A percentile compares a stretch with the other conserved stretches of the same genome.
Conservation (phyloP, 2,888 invertebrate genomes). For the Troides oblongomaculatus region DNA sequence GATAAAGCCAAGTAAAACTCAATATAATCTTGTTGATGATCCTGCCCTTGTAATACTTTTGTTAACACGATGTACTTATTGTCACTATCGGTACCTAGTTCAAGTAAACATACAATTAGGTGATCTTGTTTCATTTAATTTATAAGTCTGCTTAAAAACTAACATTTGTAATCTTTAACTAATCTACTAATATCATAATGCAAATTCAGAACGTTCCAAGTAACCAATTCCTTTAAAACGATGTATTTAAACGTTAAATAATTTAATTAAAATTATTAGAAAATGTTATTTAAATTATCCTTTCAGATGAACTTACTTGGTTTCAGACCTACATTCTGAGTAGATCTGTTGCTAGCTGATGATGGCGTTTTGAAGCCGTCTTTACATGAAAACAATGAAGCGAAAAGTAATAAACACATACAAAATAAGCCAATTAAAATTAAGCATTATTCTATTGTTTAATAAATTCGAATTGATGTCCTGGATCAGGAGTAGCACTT, state of each 20-base stretch:
- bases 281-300: not conserved
- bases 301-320: slow-evolving; percentile 17
- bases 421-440: not conserved
- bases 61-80: not conserved
- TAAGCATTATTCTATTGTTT: not conserved
- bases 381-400: slow-evolving; percentile 29
- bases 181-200: too few relatives aligned
- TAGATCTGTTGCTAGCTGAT: slow-evolving; percentile 3
- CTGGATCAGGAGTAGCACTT: not conserved
- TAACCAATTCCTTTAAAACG: too few relatives aligned
- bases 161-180: too few relatives aligned
- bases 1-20: slow-evolving; percentile 16
- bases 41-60: slow-evolving; percentile 31
- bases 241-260: not conserved
- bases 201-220: too few relatives aligned
- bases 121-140: too few relatives aligned
- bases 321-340: slow-evolving; percentile 20
- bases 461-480: not conserved
- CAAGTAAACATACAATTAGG: not conserved
- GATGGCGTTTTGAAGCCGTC: slow-evolving; percentile 21
- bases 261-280: too few relatives aligned
- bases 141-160: too few relatives aligned
- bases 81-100: not conserved
- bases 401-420: slow-evolving; percentile 15
- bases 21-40: slow-evolving; percentile 16